Conservation (phyloP, 2,797 vertebrate species). For the Pempheris klunzingeri region DNA sequence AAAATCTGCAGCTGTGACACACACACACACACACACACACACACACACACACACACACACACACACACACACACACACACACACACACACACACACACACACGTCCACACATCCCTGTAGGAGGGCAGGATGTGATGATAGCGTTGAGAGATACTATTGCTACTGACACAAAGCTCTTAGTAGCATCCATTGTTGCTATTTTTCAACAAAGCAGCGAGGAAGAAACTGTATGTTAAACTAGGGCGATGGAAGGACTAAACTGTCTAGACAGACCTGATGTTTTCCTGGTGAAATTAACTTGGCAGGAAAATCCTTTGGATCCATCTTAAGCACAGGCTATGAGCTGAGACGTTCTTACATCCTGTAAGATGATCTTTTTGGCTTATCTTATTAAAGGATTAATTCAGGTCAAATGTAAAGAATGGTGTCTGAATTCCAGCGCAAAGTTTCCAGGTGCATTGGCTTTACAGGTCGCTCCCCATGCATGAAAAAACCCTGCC, state of each 20-base stretch:
- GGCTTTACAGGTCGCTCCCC: background rate
- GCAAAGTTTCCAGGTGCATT: constrained; percentile 17
- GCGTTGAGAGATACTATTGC: constrained; percentile 14
- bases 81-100: background rate
- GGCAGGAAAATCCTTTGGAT: constrained; percentile 28
- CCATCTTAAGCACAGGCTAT: constrained; percentile 21
- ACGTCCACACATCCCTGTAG: background rate
- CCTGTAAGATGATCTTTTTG: constrained; percentile 29
- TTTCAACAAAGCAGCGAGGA: constrained; percentile 36
- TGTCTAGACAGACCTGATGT: constrained; percentile 19
- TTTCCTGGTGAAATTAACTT: constrained; percentile 12
- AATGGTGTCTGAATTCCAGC: constrained; percentile 17
- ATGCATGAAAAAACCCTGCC: background rate
- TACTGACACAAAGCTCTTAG: constrained; percentile 25
- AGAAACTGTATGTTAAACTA: background rate
- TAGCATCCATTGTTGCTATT: constrained; percentile 39
- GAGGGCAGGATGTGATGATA: background rate
- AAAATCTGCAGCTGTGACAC: background rate
- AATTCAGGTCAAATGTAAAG: constrained; percentile 12
- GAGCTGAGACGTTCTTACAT: constrained; percentile 19
- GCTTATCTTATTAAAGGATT: constrained; percentile 11
- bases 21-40: too few relatives aligned
- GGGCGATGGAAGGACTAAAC: background rate
- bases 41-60: too few relatives aligned
- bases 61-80: background rate